Evolutionary conservation across 2,113 vertebrate species (phyloP).

Genomic region (Takifugu bimaculatus): DNA sequence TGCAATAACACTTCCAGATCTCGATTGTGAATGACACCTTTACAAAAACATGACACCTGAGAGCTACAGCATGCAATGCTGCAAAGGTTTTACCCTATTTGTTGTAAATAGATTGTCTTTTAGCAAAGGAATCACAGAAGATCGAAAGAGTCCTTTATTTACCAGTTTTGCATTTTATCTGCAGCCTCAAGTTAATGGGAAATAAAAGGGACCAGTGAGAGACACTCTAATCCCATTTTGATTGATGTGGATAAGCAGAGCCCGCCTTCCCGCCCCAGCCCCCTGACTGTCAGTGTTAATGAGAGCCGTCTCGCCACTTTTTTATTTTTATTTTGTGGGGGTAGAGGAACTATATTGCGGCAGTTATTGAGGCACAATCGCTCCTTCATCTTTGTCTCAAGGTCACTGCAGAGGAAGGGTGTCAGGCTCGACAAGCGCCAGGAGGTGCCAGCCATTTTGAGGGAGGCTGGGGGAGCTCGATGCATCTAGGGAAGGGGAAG

Average conservation of each 20-base stretch:
- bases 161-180: slow-evolving; percentile 55
- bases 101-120: neutral
- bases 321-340: neutral
- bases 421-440: slow-evolving; percentile 52
- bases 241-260: slow-evolving; percentile 60
- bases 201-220: slow-evolving; percentile 54
- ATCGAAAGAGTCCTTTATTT: slow-evolving; percentile 3
- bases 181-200: slow-evolving; percentile 50
- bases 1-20: neutral
- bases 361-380: slow-evolving; percentile 40
- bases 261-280: slow-evolving; percentile 12
- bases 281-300: slow-evolving; percentile 29
- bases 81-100: neutral
- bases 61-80: neutral
- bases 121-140: neutral
- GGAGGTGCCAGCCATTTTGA: slow-evolving; percentile 61
- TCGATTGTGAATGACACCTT: neutral
- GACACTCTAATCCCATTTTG: slow-evolving; percentile 58
- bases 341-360: slow-evolving; percentile 23
- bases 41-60: neutral
- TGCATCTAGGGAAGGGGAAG: slow-evolving; percentile 44
- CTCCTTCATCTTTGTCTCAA: slow-evolving; percentile 61
- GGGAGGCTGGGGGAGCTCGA: slow-evolving; percentile 37
- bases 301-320: slow-evolving; percentile 30
- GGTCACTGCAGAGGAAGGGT: slow-evolving; percentile 64